Base-by-base conservation (phyloP, 2,797 vertebrate genomes). In the Halcyon smyrnensis region DNA sequence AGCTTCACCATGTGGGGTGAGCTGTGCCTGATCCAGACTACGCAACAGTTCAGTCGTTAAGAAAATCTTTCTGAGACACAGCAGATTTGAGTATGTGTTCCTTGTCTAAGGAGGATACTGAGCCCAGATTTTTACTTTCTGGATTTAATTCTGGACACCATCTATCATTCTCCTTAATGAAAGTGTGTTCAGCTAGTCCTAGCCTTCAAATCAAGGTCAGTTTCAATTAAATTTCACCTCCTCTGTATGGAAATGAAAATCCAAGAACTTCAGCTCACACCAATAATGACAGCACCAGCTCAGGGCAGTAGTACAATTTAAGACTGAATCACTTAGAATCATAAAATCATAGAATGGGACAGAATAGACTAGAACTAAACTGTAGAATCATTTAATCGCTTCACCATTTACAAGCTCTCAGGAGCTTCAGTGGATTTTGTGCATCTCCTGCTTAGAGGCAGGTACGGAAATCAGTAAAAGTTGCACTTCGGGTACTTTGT, bases 101-200 rank as follows among this genome's bases (percentile, higher is more conserved):
- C 18, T 67, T 2, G 2, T 9, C 25, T 48, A 60, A 53, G 8
- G 12, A 73, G 8, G 24, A 30, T 23, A 34, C 2, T 5, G 32
- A 92, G 20, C 4, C 24, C 21, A 62, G 12, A 50, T 23, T 62
- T 12, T 41, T 56, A 56, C 14, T 34, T 87, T 60, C 27, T 46
- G 37, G 6, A 53, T 23, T 78, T n/a, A 75, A 71, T 68, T 88
- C 20, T 6, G 57, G 34, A 64, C 1, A 5, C 1, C 1, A 2
- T 53, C 62, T 77, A 19, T 2, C 25, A 32, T 41, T 74, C 77
- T 86, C 48, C 32, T 63, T n/a, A 36, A 9, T 62, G 8, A 37
- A 91, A 71, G 4, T 11, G 4, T 60, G 13, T 0, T 0, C 8
- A 57, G 9, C 10, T 64, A 50, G 23, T 24, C 16, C 45, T 21